A percentile compares a stretch with the other conserved stretches of the same genome.
Conservation (phyloP, 2,113 vertebrate genomes). For the Brachypteracias leptosomus region DNA sequence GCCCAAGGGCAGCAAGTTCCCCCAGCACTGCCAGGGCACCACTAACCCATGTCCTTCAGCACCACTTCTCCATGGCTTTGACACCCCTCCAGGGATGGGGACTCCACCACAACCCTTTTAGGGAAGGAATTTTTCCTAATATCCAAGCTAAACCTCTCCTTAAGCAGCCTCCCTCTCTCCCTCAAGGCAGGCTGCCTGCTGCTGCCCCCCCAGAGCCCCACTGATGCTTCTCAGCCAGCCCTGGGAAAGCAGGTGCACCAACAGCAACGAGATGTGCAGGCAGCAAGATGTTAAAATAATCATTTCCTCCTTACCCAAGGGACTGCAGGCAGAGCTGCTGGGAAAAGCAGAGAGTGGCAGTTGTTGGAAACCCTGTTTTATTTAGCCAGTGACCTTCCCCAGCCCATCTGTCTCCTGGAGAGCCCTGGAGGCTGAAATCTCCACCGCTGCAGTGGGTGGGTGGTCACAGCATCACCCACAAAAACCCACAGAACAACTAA, state of each 20-base stretch:
- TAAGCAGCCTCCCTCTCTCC: not conserved
- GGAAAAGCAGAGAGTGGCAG: not conserved
- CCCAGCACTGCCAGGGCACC: no score
- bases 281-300: not conserved
- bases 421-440: not conserved
- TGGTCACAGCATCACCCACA: not conserved
- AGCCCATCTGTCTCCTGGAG: not conserved
- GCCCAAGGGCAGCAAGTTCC: no score
- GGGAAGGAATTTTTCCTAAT: no score
- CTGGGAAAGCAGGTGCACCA: not conserved
- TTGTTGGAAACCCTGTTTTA: not conserved
- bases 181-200: not conserved
- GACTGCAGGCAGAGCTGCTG: not conserved
- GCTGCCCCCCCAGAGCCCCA: not conserved
- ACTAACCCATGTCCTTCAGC: no score
- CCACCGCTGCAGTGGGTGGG: not conserved
- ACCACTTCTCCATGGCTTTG: no score
- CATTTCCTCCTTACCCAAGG: not conserved
- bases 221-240: not conserved
- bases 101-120: no score
- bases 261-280: not conserved
- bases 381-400: not conserved
- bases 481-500: not conserved
- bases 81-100: no score
- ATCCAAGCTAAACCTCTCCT: no score